Base-by-base conservation (phyloP, 2,797 vertebrate species). In the Euthynnus affinis region DNA sequence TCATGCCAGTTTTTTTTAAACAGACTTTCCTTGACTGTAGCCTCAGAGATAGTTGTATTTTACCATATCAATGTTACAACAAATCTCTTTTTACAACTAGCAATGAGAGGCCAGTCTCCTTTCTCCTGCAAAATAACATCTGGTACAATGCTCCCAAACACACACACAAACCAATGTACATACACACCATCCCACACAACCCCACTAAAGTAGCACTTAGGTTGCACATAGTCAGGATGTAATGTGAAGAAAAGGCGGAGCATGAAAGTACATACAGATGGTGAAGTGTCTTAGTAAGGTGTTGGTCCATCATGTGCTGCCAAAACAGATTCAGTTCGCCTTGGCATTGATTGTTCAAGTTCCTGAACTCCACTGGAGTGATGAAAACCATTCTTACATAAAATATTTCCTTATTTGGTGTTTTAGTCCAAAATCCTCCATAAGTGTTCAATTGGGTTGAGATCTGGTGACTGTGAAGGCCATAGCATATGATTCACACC, bases 101-200 rank as follows among this genome's bases (percentile, higher is more conserved):
- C 46, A 56, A 66, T 77, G 56, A 64, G 66, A 82, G 29, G 27
- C 68, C 73, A n/a, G 6, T 55, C 73, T 74, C 62, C 25, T 34
- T 57, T 74, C 32, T 70, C 32, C 67, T 84, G 61, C 57, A 79
- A 79, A 80, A 79, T 72, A 87, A 86, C 81, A 91, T 90, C 86
- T 89, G 87, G 78, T 78, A 49, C 42, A 83, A 79, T 71, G 42
- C 82, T 82, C 70, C 71, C 42, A 70, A 61, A 71, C 68, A 78
- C 55, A 42, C 40, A 42, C 46, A 48, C 52, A 72, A 53, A 76
- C 75, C 6, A 32, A 32, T 32, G 29, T 32, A 63, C 55, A 60
- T 67, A 66, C 53, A 73, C 62, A 62, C 29, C 6, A 13, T 46
- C 34, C 2, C 66, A 76, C 40, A 74, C 15, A 62, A 57, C 23